These are phyloP conservation scores for Cebidichthys violaceus DNA, from an alignment of 2,113 vertebrate species.

Conservation along the genomic window DNA sequence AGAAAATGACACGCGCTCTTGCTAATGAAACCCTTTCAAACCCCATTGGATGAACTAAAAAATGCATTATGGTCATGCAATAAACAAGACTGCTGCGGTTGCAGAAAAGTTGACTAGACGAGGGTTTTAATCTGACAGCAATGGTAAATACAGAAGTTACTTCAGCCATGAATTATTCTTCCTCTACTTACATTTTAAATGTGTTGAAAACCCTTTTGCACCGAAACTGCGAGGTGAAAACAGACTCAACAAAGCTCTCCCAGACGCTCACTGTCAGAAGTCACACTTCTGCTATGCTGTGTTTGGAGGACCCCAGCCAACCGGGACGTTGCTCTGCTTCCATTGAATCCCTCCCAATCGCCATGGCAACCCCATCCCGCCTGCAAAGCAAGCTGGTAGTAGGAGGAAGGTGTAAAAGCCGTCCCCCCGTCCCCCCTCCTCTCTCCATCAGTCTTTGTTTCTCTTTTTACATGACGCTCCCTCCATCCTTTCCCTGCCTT, in stretches of 20 bases:
- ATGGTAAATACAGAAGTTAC: not conserved
- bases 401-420: conserved; percentile 54
- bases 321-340: conserved; percentile 3
- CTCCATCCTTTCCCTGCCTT: conserved; percentile 11
- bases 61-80: not conserved
- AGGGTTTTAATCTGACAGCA: not conserved
- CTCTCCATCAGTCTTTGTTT: conserved; percentile 6
- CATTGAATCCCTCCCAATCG: conserved; percentile 16
- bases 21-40: conserved; percentile 40
- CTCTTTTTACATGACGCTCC: conserved; percentile 5
- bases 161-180: not conserved
- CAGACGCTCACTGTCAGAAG: conserved; percentile 23
- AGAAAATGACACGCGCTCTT: conserved; percentile 31
- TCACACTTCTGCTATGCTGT: conserved; percentile 37
- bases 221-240: not conserved
- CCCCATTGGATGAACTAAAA: conserved; percentile 23
- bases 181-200: not conserved
- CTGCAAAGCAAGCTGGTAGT: conserved; percentile 37
- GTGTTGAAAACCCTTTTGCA: not conserved
- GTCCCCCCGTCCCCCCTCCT: not conserved
- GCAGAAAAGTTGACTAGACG: not conserved
- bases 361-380: conserved; percentile 66
- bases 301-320: conserved; percentile 30
- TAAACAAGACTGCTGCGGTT: not conserved
- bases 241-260: conserved; percentile 16